phyloP scores from a whole-genome alignment of 2,113 vertebrate genomes.

The Daboia siamensis region DNA sequence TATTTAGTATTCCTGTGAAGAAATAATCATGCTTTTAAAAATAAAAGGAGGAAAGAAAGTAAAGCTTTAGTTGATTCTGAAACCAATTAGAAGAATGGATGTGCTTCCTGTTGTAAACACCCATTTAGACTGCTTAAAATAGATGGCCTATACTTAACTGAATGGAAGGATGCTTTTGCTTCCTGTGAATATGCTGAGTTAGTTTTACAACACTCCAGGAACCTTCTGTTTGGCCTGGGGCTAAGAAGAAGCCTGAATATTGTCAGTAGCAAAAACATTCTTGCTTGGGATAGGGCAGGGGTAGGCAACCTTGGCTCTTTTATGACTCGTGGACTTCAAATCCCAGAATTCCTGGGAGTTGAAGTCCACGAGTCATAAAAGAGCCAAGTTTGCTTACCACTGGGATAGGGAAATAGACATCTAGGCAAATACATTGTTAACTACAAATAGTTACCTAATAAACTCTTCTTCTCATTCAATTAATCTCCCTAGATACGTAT shows the following conservation, averaged over 20 bases:
- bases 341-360: no score
- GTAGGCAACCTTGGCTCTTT: no score
- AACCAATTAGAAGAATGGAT: slow-evolving; percentile 27
- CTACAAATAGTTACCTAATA: background rate
- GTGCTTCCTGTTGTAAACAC: slow-evolving; percentile 23
- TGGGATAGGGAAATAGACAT: background rate
- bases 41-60: background rate
- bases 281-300: background rate
- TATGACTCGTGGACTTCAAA: no score
- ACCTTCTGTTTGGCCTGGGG: background rate
- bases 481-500: background rate
- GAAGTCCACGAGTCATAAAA: no score
- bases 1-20: slow-evolving; percentile 8
- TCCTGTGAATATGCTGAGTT: background rate
- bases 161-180: background rate
- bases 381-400: no score
- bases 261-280: background rate
- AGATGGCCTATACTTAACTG: background rate
- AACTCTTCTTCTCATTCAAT: background rate
- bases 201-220: background rate
- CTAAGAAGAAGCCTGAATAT: background rate
- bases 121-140: slow-evolving; percentile 29
- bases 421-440: no score
- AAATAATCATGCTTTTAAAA: background rate
- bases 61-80: slow-evolving; percentile 14